These are phyloP conservation scores for Tautogolabrus adspersus DNA, from an alignment of 2,113 vertebrate species.

Conservation along the genomic window DNA sequence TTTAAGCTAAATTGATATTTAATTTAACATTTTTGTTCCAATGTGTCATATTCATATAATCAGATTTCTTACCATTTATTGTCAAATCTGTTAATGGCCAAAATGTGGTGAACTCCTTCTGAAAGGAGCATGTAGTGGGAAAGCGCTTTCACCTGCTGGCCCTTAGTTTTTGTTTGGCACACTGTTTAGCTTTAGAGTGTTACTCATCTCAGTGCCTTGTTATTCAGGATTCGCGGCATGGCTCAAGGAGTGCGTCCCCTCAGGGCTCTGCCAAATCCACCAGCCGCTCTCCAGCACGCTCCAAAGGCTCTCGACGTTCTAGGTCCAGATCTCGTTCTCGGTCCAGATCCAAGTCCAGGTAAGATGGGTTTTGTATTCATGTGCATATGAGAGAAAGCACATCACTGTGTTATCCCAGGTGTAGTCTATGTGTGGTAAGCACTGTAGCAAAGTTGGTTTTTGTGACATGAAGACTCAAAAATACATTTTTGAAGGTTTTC, in stretches of 20 bases:
- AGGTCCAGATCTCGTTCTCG: conserved; percentile 85
- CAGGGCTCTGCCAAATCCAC: conserved; percentile 64
- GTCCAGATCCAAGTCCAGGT: conserved; percentile 83
- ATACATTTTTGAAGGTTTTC: too few species aligned
- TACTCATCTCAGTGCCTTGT: conserved; percentile 87
- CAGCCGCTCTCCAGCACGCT: conserved; percentile 69
- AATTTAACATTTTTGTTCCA: conserved; percentile 15
- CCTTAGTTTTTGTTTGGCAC: conserved; percentile 22
- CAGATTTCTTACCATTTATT: conserved; percentile 26
- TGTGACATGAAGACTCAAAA: too few species aligned
- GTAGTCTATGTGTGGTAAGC: too few species aligned
- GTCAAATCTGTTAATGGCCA: conserved; percentile 36
- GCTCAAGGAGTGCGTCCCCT: conserved; percentile 85
- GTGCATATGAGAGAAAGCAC: background rate
- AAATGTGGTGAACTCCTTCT: conserved; percentile 39
- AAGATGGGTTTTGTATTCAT: background rate
- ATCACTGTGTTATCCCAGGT: too few species aligned
- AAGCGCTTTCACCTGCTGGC: conserved; percentile 45
- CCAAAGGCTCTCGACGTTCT: conserved; percentile 81
- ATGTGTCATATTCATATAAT: conserved; percentile 11
- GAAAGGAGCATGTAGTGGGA: conserved; percentile 41
- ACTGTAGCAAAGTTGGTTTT: too few species aligned
- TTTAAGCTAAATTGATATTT: conserved; percentile 59
- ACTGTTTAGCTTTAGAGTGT: conserved; percentile 39
- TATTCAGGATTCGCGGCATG: conserved; percentile 91